Evolutionary conservation across 2,888 invertebrate genomes (phyloP), one percentile per base, ranked within the genome.

Genomic region (Clanis bilineata): DNA sequence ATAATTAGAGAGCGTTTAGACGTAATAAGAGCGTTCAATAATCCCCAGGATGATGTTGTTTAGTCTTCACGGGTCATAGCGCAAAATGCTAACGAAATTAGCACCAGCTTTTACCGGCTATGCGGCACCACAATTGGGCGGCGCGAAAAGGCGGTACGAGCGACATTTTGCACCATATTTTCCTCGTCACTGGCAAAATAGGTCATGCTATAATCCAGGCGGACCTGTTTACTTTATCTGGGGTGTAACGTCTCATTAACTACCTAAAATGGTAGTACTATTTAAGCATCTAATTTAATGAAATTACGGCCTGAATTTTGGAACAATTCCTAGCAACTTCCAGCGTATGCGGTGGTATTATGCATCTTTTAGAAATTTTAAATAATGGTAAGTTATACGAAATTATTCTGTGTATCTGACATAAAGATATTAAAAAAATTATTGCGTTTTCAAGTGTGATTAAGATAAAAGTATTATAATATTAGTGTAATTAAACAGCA

Each of bases 141-240:
- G 70, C 74, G 70, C 73, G 68, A 74, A 81, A 82, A 79, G 74
- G 71, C 70, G 66, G 66, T 64, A 32, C 64, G 63, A 68, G 66
- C 68, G 77, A 80, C 77, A 79, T 79, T 80, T 77, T 65, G 70
- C 72, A 69, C 74, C 71, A 67, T 72, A 74, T 76, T 78, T 79
- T 81, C 74, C 73, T 69, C 69, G 71, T 71, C 76, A 65, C 60
- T 64, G 73, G 59, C 69, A 72, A 83, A 77, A 70, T 83, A 82
- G 84, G 85, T 84, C 85, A 80, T 64, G 69, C 68, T 63, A 66
- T 72, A 75, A 74, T 74, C 74, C 76, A 76, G 72, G 64, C 73
- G 72, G 72, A 68, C 69, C 67, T 66, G 69, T 68, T 73, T 68
- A 63, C 63, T 68, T 60, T 62, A 73, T 73, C 68, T 72, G 61